phyloP scores from a whole-genome alignment of 2,797 vertebrate genomes.

The Philypnodon macrostomus region DNA sequence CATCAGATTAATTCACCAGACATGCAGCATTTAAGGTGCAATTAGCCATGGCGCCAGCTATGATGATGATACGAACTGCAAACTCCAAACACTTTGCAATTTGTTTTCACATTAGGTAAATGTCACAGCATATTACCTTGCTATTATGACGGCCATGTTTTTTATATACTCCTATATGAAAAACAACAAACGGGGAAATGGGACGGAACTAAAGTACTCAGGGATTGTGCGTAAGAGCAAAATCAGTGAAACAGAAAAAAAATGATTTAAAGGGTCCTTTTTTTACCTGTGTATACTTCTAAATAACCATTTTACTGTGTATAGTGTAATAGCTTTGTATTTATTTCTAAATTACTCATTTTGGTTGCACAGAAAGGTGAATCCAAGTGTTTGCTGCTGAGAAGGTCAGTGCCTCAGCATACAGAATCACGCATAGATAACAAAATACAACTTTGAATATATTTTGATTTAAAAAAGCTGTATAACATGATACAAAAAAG shows the following conservation, averaged over 20 bases:
- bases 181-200: slow-evolving; percentile 5
- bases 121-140: slow-evolving; percentile 64
- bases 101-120: slow-evolving; percentile 67
- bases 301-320: too few species aligned
- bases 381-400: too few species aligned
- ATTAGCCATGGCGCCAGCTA: slow-evolving; percentile 63
- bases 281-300: too few species aligned
- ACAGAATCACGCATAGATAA: too few species aligned
- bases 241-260: slow-evolving; percentile 9
- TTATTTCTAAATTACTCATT: too few species aligned
- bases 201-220: background rate
- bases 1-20: slow-evolving; percentile 66
- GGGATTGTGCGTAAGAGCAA: background rate
- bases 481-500: too few species aligned
- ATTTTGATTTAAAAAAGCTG: background rate
- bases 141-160: slow-evolving; percentile 31
- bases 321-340: too few species aligned
- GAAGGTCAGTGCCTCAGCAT: too few species aligned
- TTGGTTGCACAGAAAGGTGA: too few species aligned
- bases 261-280: too few species aligned
- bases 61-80: slow-evolving; percentile 49
- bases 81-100: slow-evolving; percentile 59
- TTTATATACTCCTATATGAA: background rate
- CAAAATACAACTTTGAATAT: too few species aligned
- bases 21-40: slow-evolving; percentile 65